Evolutionary conservation across 2,888 invertebrate species (phyloP).

Genomic region (Ceramica pisi): DNA sequence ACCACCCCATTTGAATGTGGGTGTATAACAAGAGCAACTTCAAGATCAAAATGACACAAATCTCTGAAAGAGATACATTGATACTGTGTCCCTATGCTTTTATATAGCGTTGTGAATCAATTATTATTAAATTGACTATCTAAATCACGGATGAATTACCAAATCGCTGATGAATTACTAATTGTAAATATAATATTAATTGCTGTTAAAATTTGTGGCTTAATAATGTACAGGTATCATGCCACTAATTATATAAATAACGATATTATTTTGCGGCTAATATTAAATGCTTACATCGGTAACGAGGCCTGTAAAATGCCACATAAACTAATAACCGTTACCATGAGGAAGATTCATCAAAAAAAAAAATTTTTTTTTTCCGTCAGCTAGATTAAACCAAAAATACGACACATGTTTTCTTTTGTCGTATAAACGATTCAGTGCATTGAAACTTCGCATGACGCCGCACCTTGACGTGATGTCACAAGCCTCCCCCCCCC

Average conservation of each 20-base stretch:
- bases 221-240: conserved; percentile 3
- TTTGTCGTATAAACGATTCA: neutral
- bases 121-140: conserved; percentile 4
- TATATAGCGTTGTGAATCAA: neutral
- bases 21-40: conserved; percentile 29
- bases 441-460: neutral
- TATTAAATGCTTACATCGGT: neutral
- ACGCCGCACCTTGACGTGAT: neutral
- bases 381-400: neutral
- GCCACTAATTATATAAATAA: neutral
- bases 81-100: neutral
- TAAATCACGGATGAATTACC: conserved; percentile 7
- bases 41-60: conserved; percentile 10
- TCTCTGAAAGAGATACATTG: neutral
- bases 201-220: neutral
- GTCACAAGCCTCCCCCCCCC: too few relatives aligned
- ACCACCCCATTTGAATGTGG: conserved; percentile 29
- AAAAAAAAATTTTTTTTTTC: neutral
- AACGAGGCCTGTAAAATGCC: neutral
- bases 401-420: neutral
- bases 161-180: conserved; percentile 30
- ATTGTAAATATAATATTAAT: neutral
- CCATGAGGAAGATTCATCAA: neutral
- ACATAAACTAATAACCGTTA: neutral
- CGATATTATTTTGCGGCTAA: neutral